These are phyloP conservation scores for Macrotrachela quadricornifera DNA, from an alignment of 1,140 invertebrate genomes.

Conservation along the genomic window DNA sequence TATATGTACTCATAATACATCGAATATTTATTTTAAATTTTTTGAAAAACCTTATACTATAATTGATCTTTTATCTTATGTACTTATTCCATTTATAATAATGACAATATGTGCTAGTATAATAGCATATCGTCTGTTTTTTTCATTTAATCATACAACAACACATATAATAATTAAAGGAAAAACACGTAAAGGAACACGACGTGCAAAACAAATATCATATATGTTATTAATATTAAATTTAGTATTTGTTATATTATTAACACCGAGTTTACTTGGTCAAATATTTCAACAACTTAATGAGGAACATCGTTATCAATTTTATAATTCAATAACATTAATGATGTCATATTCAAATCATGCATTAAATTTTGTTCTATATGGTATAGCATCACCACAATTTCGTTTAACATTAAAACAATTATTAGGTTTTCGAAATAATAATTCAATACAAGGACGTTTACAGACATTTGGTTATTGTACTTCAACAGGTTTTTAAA, in stretches of 20 bases:
- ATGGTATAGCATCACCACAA: slow-evolving; percentile 4
- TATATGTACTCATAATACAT: no score
- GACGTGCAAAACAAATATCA: slow-evolving; percentile 1
- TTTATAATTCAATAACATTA: slow-evolving; percentile 1
- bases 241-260: slow-evolving; percentile 4
- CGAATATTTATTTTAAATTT: not conserved
- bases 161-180: no score
- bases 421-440: no score
- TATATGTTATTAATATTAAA: slow-evolving; percentile 8
- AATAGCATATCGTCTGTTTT: not conserved
- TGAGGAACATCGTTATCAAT: slow-evolving; percentile 14
- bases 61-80: slow-evolving; percentile 2
- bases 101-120: slow-evolving; percentile 4
- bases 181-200: not conserved
- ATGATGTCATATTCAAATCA: slow-evolving; percentile 8
- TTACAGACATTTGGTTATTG: no score
- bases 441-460: no score
- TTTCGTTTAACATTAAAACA: not conserved
- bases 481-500: no score
- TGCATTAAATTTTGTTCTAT: slow-evolving; percentile 6
- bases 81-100: slow-evolving; percentile 1
- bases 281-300: slow-evolving; percentile 33
- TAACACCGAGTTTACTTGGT: not conserved
- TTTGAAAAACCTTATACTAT: not conserved
- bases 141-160: no score